Evolutionary conservation across 2,888 invertebrate genomes (phyloP), one percentile per base, ranked within the genome.

Genomic region (Pachliopta kotzebuea): DNA sequence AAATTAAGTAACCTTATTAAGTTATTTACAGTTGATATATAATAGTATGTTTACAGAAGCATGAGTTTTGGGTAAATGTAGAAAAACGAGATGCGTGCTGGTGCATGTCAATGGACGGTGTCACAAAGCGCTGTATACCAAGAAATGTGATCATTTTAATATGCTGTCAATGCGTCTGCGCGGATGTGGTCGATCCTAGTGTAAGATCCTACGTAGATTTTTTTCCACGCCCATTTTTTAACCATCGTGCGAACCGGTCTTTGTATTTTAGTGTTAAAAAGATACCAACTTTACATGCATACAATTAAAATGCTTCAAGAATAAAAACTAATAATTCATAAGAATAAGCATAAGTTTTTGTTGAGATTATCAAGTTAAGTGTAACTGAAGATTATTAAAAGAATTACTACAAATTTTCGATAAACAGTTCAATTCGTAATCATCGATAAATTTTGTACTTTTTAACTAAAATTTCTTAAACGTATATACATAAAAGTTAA

Each of bases 91-190:
- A 62, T 65, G 69, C 70, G 69, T 69, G 69, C 74, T 67, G 74
- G 68, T 77, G 85, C 83, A 81, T 82, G 76, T 74, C 77, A 81
- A 83, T 82, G 81, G 73, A 73, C 50, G 63, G 68, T 67, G 69
- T 69, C 73, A 74, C 75, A 73, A 72, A 78, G 76, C 73, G 75
- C 69, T 78, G 77, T 78, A 81, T 79, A 80, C 80, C 73, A 69
- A 74, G 83, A 81, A 81, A 74, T 76, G 70, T 71, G 80, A 80
- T 76, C 76, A 74, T 77, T 80, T 82, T 83, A 80, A 77, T 83
- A 83, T 80, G 80, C 82, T 71, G 59, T 70, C 67, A 78, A 79
- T 80, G 74, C 74, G 77, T 79, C 79, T 78, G 70, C 73, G 73
- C 73, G 74, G 74, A 78, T 72, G 75, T 69, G 70, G 71, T 59